phyloP scores from a whole-genome alignment of 2,113 vertebrate genomes.

The Scomber colias region DNA sequence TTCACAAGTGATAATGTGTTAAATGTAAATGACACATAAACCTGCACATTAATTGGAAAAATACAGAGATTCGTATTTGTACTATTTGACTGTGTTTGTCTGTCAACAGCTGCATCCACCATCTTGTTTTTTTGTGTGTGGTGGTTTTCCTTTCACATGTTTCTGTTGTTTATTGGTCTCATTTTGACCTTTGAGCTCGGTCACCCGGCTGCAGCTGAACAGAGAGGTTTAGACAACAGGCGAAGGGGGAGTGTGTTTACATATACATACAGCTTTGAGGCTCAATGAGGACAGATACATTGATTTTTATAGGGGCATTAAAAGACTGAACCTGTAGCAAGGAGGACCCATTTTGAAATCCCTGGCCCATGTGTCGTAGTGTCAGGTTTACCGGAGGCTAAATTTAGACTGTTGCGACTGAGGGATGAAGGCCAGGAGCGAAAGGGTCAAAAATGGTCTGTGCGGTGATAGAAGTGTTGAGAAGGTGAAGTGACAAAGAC shows the following conservation, averaged over 20 bases:
- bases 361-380: conserved; percentile 69
- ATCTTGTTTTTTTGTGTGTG: conserved; percentile 1
- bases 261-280: conserved; percentile 17
- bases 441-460: conserved; percentile 33
- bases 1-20: no score
- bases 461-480: not conserved
- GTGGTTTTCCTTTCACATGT: conserved; percentile 3
- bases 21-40: not conserved
- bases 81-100: not conserved
- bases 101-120: not conserved
- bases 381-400: conserved; percentile 77
- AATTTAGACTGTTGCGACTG: conserved; percentile 68
- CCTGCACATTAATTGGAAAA: not conserved
- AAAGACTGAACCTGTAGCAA: conserved; percentile 27
- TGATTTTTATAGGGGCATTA: conserved; percentile 14
- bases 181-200: conserved; percentile 58
- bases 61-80: no score
- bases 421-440: conserved; percentile 21
- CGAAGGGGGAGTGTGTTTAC: conserved; percentile 7
- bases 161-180: conserved; percentile 18
- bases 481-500: conserved; percentile 43
- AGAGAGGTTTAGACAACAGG: not conserved
- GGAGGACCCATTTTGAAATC: conserved; percentile 43
- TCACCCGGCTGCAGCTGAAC: conserved; percentile 7
- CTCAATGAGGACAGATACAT: conserved; percentile 16